Evolutionary conservation across 64 coral and sea anemone species (phyloP).

Genomic region (Actinia equina): DNA sequence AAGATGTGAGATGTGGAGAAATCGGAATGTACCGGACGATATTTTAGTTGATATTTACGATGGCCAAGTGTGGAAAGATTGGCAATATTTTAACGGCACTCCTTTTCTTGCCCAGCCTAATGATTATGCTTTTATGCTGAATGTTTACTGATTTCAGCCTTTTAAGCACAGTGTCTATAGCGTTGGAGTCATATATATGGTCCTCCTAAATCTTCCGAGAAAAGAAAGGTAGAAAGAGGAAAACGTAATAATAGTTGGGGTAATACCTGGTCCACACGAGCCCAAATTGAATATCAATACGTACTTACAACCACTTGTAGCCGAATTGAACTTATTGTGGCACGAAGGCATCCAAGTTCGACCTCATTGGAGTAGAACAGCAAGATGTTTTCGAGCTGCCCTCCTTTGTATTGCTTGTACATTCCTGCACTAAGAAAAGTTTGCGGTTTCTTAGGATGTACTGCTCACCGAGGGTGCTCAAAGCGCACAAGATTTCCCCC

Average conservation of each 20-base stretch:
- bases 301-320: slow-evolving; percentile 55
- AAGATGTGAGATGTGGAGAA: slow-evolving; percentile 54
- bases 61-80: slow-evolving; percentile 51
- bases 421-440: slow-evolving; percentile 30
- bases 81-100: slow-evolving; percentile 23
- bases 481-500: slow-evolving; percentile 54
- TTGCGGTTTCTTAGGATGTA: slow-evolving; percentile 35
- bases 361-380: background rate
- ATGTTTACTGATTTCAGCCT: slow-evolving; percentile 67
- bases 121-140: slow-evolving; percentile 67
- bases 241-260: slow-evolving; percentile 52
- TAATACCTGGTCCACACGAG: slow-evolving; percentile 51
- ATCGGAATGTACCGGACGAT: slow-evolving; percentile 6
- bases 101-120: slow-evolving; percentile 28
- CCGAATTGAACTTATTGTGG: slow-evolving; percentile 58
- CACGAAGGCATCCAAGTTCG: slow-evolving; percentile 33
- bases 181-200: slow-evolving; percentile 44
- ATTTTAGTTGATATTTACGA: slow-evolving; percentile 45
- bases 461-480: slow-evolving; percentile 40
- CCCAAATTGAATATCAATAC: slow-evolving; percentile 54
- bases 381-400: slow-evolving; percentile 34
- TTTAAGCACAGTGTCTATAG: slow-evolving; percentile 48
- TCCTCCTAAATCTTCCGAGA: slow-evolving; percentile 47
- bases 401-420: slow-evolving; percentile 57
- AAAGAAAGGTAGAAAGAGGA: slow-evolving; percentile 47